These are phyloP conservation scores for Fregata magnificens DNA, from an alignment of 2,113 vertebrate genomes.

Conservation along the genomic window DNA sequence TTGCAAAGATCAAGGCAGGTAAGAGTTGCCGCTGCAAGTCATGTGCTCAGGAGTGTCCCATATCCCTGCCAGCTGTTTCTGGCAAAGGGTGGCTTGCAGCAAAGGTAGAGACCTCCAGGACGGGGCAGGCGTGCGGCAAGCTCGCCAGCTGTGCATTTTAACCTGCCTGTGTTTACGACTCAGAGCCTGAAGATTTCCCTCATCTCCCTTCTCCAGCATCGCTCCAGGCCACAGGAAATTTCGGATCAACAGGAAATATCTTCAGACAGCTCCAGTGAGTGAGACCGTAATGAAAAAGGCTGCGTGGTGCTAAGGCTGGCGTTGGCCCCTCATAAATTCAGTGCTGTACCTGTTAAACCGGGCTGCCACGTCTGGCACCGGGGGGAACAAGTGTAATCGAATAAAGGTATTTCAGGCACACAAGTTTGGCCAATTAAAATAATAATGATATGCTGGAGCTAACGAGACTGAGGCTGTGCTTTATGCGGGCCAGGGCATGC, in stretches of 20 bases:
- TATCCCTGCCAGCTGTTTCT: not conserved
- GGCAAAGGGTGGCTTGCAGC: not conserved
- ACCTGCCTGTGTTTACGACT: not conserved
- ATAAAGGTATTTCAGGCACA: not conserved
- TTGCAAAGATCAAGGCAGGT: not conserved
- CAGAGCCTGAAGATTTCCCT: not conserved
- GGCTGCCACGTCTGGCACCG: not conserved
- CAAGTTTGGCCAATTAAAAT: not conserved
- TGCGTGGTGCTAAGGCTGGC: not conserved
- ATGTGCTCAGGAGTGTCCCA: not conserved
- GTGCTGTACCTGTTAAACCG: not conserved
- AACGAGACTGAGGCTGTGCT: not conserved
- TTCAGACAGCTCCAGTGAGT: not conserved
- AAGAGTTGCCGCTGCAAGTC: not conserved
- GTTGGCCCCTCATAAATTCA: not conserved
- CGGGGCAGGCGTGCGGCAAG: not conserved
- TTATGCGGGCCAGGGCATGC: not conserved
- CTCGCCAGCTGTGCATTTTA: not conserved
- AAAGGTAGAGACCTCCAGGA: not conserved
- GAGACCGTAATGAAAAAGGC: not conserved
- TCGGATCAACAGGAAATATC: not conserved
- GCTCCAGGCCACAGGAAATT: not conserved
- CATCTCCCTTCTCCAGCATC: rapidly evolving
- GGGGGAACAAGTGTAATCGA: not conserved
- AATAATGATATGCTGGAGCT: not conserved